Evolutionary conservation across 2,888 invertebrate species (phyloP), one percentile per base, ranked within the genome.

Genomic region (Hetaerina titia): DNA sequence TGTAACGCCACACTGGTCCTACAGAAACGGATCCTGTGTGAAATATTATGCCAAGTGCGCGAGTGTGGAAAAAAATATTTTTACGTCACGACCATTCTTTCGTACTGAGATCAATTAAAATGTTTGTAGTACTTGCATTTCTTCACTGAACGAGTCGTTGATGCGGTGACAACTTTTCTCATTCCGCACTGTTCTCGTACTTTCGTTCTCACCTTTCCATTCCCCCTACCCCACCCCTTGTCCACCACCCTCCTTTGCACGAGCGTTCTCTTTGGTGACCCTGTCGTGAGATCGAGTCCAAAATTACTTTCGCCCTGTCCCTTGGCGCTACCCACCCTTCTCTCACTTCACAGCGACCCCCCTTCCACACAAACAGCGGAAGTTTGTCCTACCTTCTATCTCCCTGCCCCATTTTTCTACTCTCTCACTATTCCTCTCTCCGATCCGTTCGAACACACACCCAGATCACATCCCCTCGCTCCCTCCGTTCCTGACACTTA

Each of bases 241-340:
- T 25, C n/a, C 74, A 7, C 81, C 31, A 25, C 31, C 8, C 31
- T n/a, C 25, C 81, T 13, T 31, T 31, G 25, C 81, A 81, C 81
- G 81, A 31, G 22, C 69, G 81, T 25, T 81, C 81, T 81, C 81
- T 31, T 81, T 31, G 81, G 81, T 13, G 81, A 81, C 81, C 25
- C 81, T 81, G 25, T 81, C 81, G 81, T 81, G 81, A 81, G 81
- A 81, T 81, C 2, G 81, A 81, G 81, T 81, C 81, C 25, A 22
- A 81, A 81, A 81, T 81, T 81, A 81, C 81, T 81, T 81, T 81
- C 81, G 81, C 25, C 81, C 81, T 31, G 81, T 81, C 81, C 69
- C 81, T 81, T 13, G 81, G 13, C 31, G 81, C 22, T n/a, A n/a
- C 81, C 22, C 45, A 45, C 45, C 45, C 45, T 45, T 45, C 81